These are phyloP conservation scores for Chaetops frenatus DNA, from an alignment of 2,113 vertebrate species.

Conservation along the genomic window DNA sequence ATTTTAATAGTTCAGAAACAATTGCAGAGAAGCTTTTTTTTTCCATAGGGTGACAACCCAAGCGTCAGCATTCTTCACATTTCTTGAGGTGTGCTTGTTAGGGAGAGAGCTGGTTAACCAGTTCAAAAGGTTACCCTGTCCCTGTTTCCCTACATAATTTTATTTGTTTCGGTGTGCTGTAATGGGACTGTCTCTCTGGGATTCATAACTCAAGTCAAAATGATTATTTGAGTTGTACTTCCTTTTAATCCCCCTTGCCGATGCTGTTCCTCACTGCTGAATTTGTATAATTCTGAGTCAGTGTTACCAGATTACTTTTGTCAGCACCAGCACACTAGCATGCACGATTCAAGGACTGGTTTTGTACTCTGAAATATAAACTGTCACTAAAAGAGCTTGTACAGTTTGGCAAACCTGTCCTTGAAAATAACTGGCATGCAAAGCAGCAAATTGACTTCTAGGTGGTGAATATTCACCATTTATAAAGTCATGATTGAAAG, in stretches of 20 bases:
- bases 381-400: not conserved
- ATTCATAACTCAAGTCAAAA: not conserved
- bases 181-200: not conserved
- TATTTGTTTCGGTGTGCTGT: not conserved
- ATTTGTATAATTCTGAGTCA: not conserved
- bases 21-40: not conserved
- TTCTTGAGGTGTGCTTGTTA: not conserved
- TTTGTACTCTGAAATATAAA: not conserved
- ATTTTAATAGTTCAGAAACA: not conserved
- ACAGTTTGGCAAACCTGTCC: not conserved
- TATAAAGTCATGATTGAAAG: not conserved
- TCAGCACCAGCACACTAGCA: not conserved
- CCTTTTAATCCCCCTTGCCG: not conserved
- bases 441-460: not conserved
- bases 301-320: not conserved
- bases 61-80: not conserved
- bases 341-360: not conserved
- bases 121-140: not conserved
- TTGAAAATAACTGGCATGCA: not conserved
- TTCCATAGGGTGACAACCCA: not conserved
- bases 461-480: not conserved
- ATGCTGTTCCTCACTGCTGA: not conserved
- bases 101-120: not conserved
- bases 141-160: not conserved
- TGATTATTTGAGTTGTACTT: not conserved